Evolutionary conservation across 2,888 invertebrate species (phyloP).

Genomic region (Andrena dorsata): DNA sequence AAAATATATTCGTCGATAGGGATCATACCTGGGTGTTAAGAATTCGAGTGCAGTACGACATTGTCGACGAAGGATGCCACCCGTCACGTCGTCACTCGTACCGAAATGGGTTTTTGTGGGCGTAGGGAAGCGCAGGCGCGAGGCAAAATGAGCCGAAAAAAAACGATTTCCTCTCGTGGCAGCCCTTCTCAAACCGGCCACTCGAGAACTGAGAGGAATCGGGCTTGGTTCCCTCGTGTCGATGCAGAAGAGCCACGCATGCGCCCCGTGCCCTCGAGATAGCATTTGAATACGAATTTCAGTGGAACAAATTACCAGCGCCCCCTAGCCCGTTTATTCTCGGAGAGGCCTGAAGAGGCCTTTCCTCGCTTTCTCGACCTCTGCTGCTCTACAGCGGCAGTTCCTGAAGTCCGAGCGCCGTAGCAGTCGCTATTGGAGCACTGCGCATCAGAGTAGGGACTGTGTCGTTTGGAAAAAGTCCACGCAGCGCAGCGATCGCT

Average conservation of each 20-base stretch:
- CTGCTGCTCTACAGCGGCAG: neutral
- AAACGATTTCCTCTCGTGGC: slow-evolving; percentile 75
- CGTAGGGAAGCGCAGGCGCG: slow-evolving; percentile 56
- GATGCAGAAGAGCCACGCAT: slow-evolving; percentile 77
- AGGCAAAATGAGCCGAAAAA: neutral
- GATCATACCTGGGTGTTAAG: slow-evolving; percentile 90
- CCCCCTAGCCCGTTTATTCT: neutral
- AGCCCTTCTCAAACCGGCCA: slow-evolving; percentile 85
- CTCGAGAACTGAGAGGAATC: slow-evolving; percentile 81
- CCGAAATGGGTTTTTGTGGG: slow-evolving; percentile 48
- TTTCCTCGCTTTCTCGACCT: neutral
- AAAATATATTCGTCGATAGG: slow-evolving; percentile 1
- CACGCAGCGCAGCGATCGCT: slow-evolving; percentile 7
- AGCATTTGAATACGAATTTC: slow-evolving; percentile 23
- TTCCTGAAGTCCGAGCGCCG: neutral
- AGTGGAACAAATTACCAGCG: slow-evolving; percentile 25
- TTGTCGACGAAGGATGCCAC: slow-evolving; percentile 84
- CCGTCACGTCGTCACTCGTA: slow-evolving; percentile 67
- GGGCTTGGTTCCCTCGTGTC: slow-evolving; percentile 65
- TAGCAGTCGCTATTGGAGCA: neutral
- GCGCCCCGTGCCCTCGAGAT: slow-evolving; percentile 64
- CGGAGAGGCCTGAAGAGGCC: neutral
- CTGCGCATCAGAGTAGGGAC: neutral
- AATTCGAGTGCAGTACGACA: slow-evolving; percentile 92
- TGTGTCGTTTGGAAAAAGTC: neutral